Conservation (phyloP, 2,113 vertebrate species). For the Climacteris rufus region DNA sequence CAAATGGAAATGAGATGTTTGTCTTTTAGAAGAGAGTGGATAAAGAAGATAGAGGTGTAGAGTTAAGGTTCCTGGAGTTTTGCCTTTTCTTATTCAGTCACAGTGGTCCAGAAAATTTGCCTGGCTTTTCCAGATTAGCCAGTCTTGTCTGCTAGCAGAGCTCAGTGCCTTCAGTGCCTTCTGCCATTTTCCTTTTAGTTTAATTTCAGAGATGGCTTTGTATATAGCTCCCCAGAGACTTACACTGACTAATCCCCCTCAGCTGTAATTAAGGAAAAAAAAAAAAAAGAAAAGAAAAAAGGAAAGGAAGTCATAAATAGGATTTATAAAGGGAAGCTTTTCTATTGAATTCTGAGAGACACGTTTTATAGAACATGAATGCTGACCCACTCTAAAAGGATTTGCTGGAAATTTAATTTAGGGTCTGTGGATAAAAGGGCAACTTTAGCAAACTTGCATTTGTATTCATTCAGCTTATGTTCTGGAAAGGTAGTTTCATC, state of each 20-base stretch:
- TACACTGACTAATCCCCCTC: conserved; percentile 86
- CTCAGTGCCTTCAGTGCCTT: conserved; percentile 44
- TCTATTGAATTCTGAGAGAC: conserved; percentile 81
- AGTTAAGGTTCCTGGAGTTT: not conserved
- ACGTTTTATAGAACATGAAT: conserved; percentile 83
- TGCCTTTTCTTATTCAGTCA: not conserved
- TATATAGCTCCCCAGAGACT: conserved; percentile 70
- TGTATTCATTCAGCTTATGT: conserved; percentile 54
- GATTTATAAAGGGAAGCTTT: conserved; percentile 88
- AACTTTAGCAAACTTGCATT: conserved; percentile 69
- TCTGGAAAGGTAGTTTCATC: conserved; percentile 33
- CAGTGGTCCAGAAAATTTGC: conserved; percentile 13
- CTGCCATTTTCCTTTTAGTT: conserved; percentile 74
- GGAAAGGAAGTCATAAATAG: conserved; percentile 83
- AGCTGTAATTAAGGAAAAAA: conserved; percentile 88
- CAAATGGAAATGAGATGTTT: conserved; percentile 22
- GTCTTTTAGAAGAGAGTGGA: not conserved
- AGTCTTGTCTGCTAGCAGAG: conserved; percentile 41
- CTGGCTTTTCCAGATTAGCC: conserved; percentile 61
- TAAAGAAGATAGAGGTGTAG: not conserved
- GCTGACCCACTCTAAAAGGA: conserved; percentile 85
- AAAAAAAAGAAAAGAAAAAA: not conserved
- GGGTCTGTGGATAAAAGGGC: conserved; percentile 64
- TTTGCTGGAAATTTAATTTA: conserved; percentile 88
- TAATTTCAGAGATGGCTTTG: conserved; percentile 78